A percentile compares a stretch with the other conserved stretches of the same genome.
phyloP scores from a whole-genome alignment of 1,140 invertebrate genomes.

The Artemia franciscana region DNA sequence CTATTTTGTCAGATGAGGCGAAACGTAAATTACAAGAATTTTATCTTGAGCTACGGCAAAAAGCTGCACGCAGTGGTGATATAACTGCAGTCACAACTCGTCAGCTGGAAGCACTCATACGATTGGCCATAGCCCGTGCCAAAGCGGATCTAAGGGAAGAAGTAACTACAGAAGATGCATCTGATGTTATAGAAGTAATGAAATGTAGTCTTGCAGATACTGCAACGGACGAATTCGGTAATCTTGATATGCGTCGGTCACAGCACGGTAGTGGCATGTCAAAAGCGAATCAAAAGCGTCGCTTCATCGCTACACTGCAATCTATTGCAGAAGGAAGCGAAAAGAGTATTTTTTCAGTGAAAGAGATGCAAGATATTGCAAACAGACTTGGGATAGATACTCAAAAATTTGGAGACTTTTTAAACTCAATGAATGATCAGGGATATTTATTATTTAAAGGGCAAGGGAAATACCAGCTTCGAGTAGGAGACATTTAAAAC shows the following conservation, averaged over 20 bases:
- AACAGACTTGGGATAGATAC: constrained; percentile 32
- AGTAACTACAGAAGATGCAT: constrained; percentile 51
- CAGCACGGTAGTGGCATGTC: constrained; percentile 47
- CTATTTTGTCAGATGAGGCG: constrained; percentile 43
- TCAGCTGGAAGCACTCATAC: constrained; percentile 65
- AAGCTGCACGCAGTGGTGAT: constrained; percentile 32
- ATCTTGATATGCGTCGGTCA: constrained; percentile 38
- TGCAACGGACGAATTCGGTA: constrained; percentile 39
- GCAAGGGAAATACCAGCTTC: constrained; percentile 45
- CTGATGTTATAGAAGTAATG: constrained; percentile 63
- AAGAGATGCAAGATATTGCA: constrained; percentile 46
- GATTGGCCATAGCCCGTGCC: constrained; percentile 68
- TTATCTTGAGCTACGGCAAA: constrained; percentile 47
- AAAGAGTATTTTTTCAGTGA: constrained; percentile 42
- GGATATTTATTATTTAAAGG: constrained; percentile 63
- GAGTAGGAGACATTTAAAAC: constrained; percentile 9
- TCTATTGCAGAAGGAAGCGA: constrained; percentile 31
- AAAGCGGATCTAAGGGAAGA: constrained; percentile 54
- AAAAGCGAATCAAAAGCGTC: constrained; percentile 33
- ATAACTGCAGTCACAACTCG: constrained; percentile 50
- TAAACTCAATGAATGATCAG: constrained; percentile 54
- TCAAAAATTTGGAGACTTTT: constrained; percentile 32
- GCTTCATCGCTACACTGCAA: constrained; percentile 43
- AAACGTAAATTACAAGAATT: constrained; percentile 44
- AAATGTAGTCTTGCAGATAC: constrained; percentile 53